Evolutionary conservation across 1,140 invertebrate species (phyloP).

Genomic region (Drosophila ananassae): DNA sequence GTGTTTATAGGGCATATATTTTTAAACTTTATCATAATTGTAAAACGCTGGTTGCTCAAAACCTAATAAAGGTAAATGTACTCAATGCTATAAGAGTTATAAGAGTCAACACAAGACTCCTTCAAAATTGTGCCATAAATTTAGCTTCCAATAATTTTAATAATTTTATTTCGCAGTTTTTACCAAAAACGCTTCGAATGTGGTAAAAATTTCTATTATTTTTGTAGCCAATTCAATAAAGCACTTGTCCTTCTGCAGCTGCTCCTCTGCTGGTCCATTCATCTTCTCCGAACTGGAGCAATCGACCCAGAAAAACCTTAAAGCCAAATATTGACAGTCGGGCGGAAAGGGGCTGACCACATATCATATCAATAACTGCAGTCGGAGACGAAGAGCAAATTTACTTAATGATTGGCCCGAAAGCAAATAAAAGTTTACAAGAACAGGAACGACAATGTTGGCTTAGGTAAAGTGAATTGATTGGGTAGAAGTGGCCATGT

Average conservation of each 20-base stretch:
- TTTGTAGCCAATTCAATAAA: conserved; percentile 8
- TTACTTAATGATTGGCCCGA: conserved; percentile 55
- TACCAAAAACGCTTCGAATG: background rate
- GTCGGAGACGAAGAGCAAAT: conserved; percentile 25
- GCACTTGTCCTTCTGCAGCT: conserved; percentile 8
- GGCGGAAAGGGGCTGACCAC: conserved; percentile 11
- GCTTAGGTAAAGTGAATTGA: conserved; percentile 48
- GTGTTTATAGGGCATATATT: background rate
- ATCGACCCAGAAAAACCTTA: conserved; percentile 62
- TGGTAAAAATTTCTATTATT: background rate
- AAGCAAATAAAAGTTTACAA: conserved; percentile 51
- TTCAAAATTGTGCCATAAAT: no score
- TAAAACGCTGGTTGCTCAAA: background rate
- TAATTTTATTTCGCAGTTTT: no score
- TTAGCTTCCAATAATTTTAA: no score
- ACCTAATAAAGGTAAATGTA: background rate
- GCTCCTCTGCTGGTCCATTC: conserved; percentile 10
- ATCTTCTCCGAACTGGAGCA: conserved; percentile 26
- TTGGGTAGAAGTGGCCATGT: conserved; percentile 15
- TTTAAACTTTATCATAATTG: no score
- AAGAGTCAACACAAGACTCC: no score
- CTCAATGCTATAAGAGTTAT: no score
- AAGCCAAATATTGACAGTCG: conserved; percentile 56
- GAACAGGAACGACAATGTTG: conserved; percentile 35
- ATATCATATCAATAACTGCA: conserved; percentile 53